These are phyloP conservation scores for Aphelenchoides avenae DNA, from an alignment of 1,140 invertebrate genomes.

Conservation along the genomic window DNA sequence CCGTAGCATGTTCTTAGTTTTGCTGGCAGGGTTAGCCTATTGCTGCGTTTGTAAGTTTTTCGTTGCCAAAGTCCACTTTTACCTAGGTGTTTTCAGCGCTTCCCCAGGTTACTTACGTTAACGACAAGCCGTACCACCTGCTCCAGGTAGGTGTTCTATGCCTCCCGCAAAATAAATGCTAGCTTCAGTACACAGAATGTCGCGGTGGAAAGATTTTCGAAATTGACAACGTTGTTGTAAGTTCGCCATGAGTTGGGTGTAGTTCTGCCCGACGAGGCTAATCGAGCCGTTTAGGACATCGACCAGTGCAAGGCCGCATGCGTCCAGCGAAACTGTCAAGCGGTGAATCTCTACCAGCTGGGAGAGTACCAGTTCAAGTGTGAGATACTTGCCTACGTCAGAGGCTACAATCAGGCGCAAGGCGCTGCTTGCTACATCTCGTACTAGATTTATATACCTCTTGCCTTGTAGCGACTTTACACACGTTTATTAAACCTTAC, in stretches of 20 bases:
- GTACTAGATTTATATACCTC: too few species aligned
- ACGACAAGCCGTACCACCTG: slow-evolving; percentile 40
- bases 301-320: slow-evolving; percentile 48
- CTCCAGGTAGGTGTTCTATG: too few species aligned
- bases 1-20: too few species aligned
- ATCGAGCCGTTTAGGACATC: slow-evolving; percentile 30
- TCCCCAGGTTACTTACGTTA: slow-evolving; percentile 43
- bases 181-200: slow-evolving; percentile 45
- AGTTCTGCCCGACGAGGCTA: slow-evolving; percentile 12
- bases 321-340: slow-evolving; percentile 36
- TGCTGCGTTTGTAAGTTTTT: slow-evolving; percentile 44
- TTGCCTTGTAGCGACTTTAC: too few species aligned
- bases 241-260: background rate
- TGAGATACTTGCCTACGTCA: slow-evolving; percentile 42
- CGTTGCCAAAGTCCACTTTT: slow-evolving; percentile 4
- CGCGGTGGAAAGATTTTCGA: slow-evolving; percentile 43
- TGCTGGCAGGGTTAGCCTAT: slow-evolving; percentile 25
- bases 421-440: slow-evolving; percentile 44
- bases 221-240: slow-evolving; percentile 43
- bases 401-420: slow-evolving; percentile 40
- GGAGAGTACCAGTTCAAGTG: slow-evolving; percentile 50
- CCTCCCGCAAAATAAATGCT: too few species aligned
- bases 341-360: slow-evolving; percentile 43
- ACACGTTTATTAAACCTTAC: too few species aligned
- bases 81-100: slow-evolving; percentile 30